A percentile compares a stretch with the other conserved stretches of the same genome.
These are phyloP conservation scores for Phymorhynchus buccinoides DNA, from an alignment of 1,140 invertebrate genomes.

Conservation along the genomic window DNA sequence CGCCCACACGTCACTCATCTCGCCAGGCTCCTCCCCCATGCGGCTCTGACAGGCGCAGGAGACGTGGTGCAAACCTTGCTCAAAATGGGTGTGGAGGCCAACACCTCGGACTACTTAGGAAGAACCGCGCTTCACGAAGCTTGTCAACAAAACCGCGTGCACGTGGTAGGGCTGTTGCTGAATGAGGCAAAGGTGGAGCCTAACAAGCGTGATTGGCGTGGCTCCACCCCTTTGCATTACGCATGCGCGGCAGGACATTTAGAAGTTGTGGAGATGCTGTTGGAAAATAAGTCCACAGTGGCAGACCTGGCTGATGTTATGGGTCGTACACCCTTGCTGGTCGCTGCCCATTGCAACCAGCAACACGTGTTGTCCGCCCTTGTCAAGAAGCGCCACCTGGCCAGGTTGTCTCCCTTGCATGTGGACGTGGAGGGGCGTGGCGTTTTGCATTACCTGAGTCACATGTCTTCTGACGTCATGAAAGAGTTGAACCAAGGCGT, in stretches of 20 bases:
- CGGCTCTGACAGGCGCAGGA: background rate
- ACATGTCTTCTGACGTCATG: background rate
- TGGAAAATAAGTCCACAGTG: background rate
- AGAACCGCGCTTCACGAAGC: slow-evolving; percentile 41
- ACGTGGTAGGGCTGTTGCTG: slow-evolving; percentile 25
- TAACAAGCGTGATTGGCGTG: slow-evolving; percentile 34
- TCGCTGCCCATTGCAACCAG: slow-evolving; percentile 32
- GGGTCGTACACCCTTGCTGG: slow-evolving; percentile 31
- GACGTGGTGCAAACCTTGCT: slow-evolving; percentile 11
- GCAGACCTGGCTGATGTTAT: background rate
- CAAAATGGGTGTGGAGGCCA: background rate
- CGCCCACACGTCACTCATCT: background rate
- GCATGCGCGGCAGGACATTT: slow-evolving; percentile 34
- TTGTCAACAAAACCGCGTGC: slow-evolving; percentile 29
- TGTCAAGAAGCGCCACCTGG: slow-evolving; percentile 22
- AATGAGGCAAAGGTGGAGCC: slow-evolving; percentile 27
- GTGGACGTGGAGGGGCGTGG: background rate
- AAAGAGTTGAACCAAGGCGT: background rate
- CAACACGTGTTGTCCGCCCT: slow-evolving; percentile 19
- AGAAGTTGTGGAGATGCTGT: slow-evolving; percentile 19
- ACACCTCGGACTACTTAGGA: background rate
- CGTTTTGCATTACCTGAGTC: slow-evolving; percentile 23
- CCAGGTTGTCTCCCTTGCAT: slow-evolving; percentile 12
- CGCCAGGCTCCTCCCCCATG: slow-evolving; percentile 18
- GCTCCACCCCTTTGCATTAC: slow-evolving; percentile 41